Evolutionary conservation across 2,797 vertebrate species (phyloP), one percentile per base, ranked within the genome.

Genomic region (Chaetophractus vellerosus): DNA sequence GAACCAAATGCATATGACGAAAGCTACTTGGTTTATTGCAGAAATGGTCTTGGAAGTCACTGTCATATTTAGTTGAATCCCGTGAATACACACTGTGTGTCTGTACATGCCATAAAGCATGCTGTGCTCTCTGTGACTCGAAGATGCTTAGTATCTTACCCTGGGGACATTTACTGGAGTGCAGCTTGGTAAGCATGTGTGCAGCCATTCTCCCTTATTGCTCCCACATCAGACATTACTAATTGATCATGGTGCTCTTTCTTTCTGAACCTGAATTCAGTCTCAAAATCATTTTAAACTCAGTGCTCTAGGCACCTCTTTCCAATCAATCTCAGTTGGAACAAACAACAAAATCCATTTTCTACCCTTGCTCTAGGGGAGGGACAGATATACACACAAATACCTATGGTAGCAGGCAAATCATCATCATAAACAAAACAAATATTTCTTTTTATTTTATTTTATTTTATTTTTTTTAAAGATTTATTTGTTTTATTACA

Each of bases 301-400:
- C 72, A 76, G 19, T 75, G 57, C 66, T 91, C 24, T 91, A 38
- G 79, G 50, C n/a, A 87, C 38, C 45, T 45, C 71, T 94, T 93
- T 80, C 55, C 72, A 94, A 61, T 96, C 84, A 59, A 80, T 80
- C n/a, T 91, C 6, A 84, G n/a, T 69, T 87, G 50, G 69, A 78
- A 75, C 52, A 36, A 96, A 57, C 41, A 88, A 80, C 86, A 88
- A 91, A 87, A 87, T 93, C 61, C 50, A 89, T 87, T 91, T 96
- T 5, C 64, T 52, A 81, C 72, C 63, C 26, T 82, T 74, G 61
- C 38, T 91, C 16, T 63, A 93, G 26, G 21, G 16, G 24, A 79
- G 26, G 48, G 69, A 76, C 36, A 79, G 52, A 66, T 68, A 88
- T 23, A 87, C 45, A 66, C 18, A 55, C n/a, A 88, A 72, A 89